phyloP scores from a whole-genome alignment of 2,113 vertebrate genomes.

The Alethe castanea region DNA sequence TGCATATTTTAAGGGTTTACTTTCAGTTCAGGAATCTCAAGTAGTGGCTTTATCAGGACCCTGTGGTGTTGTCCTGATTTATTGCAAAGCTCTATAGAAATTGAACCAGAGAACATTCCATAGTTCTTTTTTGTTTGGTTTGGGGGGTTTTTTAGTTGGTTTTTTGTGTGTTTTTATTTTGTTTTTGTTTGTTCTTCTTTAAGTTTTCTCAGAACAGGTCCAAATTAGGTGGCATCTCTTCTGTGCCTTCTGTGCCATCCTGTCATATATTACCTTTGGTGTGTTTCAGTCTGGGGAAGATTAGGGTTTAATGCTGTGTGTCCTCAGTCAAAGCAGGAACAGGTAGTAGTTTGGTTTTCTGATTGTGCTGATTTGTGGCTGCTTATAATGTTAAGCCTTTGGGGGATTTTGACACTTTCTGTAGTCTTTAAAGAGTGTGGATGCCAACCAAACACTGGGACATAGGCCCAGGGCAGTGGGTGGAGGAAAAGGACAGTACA shows the following conservation, averaged over 20 bases:
- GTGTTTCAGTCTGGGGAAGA: neutral
- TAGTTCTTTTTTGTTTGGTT: neutral
- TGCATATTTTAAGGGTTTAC: neutral
- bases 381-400: neutral
- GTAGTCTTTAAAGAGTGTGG: neutral
- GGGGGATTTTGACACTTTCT: neutral
- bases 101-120: neutral
- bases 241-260: neutral
- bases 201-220: neutral
- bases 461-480: neutral
- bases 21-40: neutral
- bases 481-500: neutral
- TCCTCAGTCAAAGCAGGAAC: neutral
- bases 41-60: neutral
- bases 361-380: neutral
- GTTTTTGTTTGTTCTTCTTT: too few species aligned
- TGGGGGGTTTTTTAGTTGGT: neutral
- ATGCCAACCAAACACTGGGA: neutral
- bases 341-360: neutral
- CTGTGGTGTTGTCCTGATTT: neutral
- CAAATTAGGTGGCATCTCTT: neutral
- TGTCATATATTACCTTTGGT: neutral
- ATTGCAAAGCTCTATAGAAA: neutral
- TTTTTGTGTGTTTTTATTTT: neutral
- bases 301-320: neutral